phyloP scores from a whole-genome alignment of 2,888 invertebrate species.

The Brachynemurus nebulosus region DNA sequence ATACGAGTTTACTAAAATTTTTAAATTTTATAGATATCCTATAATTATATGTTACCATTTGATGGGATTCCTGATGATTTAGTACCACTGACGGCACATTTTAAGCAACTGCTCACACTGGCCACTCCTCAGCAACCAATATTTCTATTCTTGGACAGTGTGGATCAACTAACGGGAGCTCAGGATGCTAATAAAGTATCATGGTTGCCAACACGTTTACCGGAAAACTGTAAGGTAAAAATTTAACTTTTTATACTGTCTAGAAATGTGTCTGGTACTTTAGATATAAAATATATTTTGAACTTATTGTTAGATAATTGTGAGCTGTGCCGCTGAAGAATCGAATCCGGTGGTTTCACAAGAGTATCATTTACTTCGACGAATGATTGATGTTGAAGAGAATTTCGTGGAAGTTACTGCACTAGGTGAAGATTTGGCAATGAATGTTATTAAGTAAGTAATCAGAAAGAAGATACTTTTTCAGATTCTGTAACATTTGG shows the following conservation, averaged over 20 bases:
- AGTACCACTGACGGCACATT: conserved; percentile 89
- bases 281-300: conserved; percentile 1
- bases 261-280: not conserved
- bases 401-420: conserved; percentile 83
- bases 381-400: conserved; percentile 80
- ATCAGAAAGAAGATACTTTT: no score
- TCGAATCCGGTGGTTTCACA: conserved; percentile 73
- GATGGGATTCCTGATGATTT: conserved; percentile 93
- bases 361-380: conserved; percentile 70
- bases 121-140: conserved; percentile 74
- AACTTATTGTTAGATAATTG: conserved; percentile 53
- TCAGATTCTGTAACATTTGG: no score
- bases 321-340: conserved; percentile 82
- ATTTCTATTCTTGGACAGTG: conserved; percentile 85
- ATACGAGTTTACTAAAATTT: no score
- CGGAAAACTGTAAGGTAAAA: conserved; percentile 73
- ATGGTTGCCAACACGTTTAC: conserved; percentile 87
- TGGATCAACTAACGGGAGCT: conserved; percentile 90
- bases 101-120: conserved; percentile 80
- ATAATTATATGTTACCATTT: conserved; percentile 81
- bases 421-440: conserved; percentile 84
- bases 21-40: conserved; percentile 73
- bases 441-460: conserved; percentile 68
- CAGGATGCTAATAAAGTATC: conserved; percentile 91
- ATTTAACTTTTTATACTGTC: not conserved